phyloP scores from a whole-genome alignment of 1,140 invertebrate species.

The Chionoecetes opilio region DNA sequence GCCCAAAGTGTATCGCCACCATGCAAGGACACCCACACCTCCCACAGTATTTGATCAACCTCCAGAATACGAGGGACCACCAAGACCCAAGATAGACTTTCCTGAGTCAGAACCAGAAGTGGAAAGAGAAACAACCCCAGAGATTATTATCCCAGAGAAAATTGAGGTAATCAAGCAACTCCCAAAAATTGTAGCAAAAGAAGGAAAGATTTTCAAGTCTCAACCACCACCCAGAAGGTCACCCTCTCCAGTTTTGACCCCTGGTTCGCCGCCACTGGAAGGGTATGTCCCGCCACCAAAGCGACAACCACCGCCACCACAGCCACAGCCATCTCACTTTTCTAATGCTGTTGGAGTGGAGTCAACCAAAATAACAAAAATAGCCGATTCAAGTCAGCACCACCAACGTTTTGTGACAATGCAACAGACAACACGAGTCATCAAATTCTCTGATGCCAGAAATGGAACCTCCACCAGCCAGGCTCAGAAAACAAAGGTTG shows the following conservation, averaged over 20 bases:
- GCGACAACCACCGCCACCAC: conserved; percentile 14
- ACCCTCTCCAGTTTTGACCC: conserved; percentile 68
- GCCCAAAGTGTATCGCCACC: conserved; percentile 34
- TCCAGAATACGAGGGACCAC: conserved; percentile 70
- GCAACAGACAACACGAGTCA: conserved; percentile 74
- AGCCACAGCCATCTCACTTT: conserved; percentile 40
- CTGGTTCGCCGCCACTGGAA: conserved; percentile 72
- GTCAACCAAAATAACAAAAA: conserved; percentile 75
- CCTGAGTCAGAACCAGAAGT: conserved; percentile 75
- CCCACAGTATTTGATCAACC: conserved; percentile 73
- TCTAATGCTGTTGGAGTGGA: conserved; percentile 76
- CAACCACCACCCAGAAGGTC: conserved; percentile 70
- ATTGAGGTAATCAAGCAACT: conserved; percentile 43
- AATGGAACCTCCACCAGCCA: conserved; percentile 44
- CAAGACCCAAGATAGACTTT: conserved; percentile 73
- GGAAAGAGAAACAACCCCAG: conserved; percentile 68
- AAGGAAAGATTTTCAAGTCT: conserved; percentile 72
- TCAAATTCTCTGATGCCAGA: conserved; percentile 67
- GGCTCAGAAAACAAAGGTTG: conserved; percentile 2
- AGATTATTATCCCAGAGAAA: conserved; percentile 72
- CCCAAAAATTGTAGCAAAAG: conserved; percentile 64
- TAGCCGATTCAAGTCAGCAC: conserved; percentile 74
- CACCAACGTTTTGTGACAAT: conserved; percentile 73
- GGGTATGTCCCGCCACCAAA: conserved; percentile 55
- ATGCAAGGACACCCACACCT: conserved; percentile 63